Evolutionary conservation across 2,797 vertebrate species (phyloP).

Genomic region (Oryzias dopingdopingensis): DNA sequence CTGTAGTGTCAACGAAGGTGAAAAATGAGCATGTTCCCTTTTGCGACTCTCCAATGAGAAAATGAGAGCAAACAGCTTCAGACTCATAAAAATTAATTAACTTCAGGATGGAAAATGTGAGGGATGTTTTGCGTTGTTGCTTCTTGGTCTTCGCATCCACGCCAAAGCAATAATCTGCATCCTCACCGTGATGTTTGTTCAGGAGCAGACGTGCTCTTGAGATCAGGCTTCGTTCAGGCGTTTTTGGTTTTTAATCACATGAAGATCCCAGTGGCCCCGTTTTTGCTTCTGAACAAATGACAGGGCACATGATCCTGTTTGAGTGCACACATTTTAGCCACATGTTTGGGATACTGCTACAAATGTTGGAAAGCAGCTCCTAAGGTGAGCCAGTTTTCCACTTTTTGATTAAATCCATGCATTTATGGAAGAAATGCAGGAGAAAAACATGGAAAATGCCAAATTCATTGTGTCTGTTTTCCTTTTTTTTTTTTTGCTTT

Average conservation of each 20-base stretch:
- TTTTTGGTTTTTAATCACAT: constrained; percentile 14
- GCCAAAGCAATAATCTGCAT: constrained; percentile 61
- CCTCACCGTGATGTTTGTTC: constrained; percentile 54
- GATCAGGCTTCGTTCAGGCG: constrained; percentile 14
- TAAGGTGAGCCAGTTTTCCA: constrained; percentile 50
- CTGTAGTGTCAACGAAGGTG: constrained; percentile 51
- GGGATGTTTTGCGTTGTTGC: constrained; percentile 43
- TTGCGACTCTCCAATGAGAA: constrained; percentile 39
- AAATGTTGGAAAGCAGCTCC: constrained; percentile 31
- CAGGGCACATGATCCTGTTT: constrained; percentile 1
- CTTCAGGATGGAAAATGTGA: constrained; percentile 68
- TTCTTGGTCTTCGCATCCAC: constrained; percentile 24
- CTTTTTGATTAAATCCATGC: constrained; percentile 61
- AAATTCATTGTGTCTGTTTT: background rate
- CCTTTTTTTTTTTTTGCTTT: background rate
- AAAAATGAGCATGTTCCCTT: constrained; percentile 50
- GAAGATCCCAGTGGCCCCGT: background rate
- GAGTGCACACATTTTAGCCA: constrained; percentile 38
- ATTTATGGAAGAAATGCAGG: constrained; percentile 57
- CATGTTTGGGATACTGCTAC: constrained; percentile 32
- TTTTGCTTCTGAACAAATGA: constrained; percentile 22
- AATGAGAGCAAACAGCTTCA: constrained; percentile 44
- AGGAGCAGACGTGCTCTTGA: constrained; percentile 55
- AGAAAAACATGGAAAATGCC: constrained; percentile 23
- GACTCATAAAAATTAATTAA: constrained; percentile 66